These are phyloP conservation scores for Sclerodermus sp. DNA, from an alignment of 2,888 invertebrate genomes.

Conservation along the genomic window DNA sequence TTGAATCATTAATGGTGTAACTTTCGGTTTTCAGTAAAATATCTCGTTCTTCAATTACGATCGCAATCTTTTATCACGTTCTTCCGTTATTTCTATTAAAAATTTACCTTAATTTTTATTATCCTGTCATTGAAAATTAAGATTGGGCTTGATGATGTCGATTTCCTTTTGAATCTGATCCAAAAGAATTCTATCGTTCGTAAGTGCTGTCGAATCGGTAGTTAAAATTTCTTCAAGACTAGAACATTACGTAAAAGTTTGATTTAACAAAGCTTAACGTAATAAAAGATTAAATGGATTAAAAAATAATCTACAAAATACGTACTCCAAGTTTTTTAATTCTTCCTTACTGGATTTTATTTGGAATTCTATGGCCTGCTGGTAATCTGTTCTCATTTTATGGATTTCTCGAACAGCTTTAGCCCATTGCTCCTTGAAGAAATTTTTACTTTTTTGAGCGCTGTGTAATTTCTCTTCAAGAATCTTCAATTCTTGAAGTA, in stretches of 20 bases:
- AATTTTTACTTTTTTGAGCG: slow-evolving; percentile 68
- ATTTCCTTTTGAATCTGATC: slow-evolving; percentile 48
- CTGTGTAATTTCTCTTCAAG: slow-evolving; percentile 68
- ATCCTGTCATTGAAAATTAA: slow-evolving; percentile 5
- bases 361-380: slow-evolving; percentile 61
- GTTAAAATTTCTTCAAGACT: slow-evolving; percentile 48
- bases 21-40: slow-evolving; percentile 59
- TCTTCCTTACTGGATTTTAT: slow-evolving; percentile 58
- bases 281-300: too few species aligned
- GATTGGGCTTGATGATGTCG: slow-evolving; percentile 41
- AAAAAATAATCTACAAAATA: slow-evolving; percentile 2
- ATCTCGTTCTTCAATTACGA: slow-evolving; percentile 61
- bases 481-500: slow-evolving; percentile 68
- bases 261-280: not conserved
- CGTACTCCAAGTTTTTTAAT: slow-evolving; percentile 45
- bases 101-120: slow-evolving; percentile 2
- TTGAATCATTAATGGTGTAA: slow-evolving; percentile 58
- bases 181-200: slow-evolving; percentile 45
- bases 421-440: slow-evolving; percentile 78
- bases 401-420: slow-evolving; percentile 71
- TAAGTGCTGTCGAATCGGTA: slow-evolving; percentile 43
- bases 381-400: slow-evolving; percentile 62
- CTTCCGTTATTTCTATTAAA: slow-evolving; percentile 46
- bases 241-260: not conserved
- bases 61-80: slow-evolving; percentile 60